phyloP scores from a whole-genome alignment of 2,888 invertebrate species.

The Notodonta ziczac region DNA sequence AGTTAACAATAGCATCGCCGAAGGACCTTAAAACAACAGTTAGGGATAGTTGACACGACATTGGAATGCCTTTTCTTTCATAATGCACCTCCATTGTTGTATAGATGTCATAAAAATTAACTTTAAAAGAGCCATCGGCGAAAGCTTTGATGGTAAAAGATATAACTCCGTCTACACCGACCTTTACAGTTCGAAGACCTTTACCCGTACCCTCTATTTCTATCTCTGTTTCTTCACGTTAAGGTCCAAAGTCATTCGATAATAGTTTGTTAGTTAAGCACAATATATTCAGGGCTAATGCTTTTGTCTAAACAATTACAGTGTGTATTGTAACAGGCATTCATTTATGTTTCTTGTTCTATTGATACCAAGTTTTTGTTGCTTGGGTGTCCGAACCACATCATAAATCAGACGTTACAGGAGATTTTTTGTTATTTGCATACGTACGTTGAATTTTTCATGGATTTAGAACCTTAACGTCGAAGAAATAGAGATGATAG shows the following conservation, averaged over 20 bases:
- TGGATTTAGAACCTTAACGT: conserved; percentile 45
- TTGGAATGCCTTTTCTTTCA: conserved; percentile 71
- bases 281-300: conserved; percentile 36
- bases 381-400: conserved; percentile 78
- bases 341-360: conserved; percentile 81
- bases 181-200: conserved; percentile 32
- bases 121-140: conserved; percentile 72
- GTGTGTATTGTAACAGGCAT: conserved; percentile 75
- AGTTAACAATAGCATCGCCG: conserved; percentile 48
- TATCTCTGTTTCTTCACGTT: conserved; percentile 1
- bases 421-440: conserved; percentile 46
- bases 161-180: conserved; percentile 45
- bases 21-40: conserved; percentile 58
- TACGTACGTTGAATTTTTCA: conserved; percentile 25
- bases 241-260: conserved; percentile 32
- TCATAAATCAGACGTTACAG: conserved; percentile 78
- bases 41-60: conserved; percentile 61
- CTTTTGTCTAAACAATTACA: conserved; percentile 83
- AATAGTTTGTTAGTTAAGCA: conserved; percentile 34
- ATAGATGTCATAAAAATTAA: conserved; percentile 79
- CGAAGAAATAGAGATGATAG: conserved; percentile 16
- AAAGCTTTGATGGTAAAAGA: conserved; percentile 77
- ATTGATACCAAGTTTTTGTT: conserved; percentile 77
- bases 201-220: conserved; percentile 12
- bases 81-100: conserved; percentile 68